Percentiles rank a stretch among this genome's conserved stretches.
Evolutionary conservation across 2,113 vertebrate genomes (phyloP).

Genomic region (Nasalis larvatus): DNA sequence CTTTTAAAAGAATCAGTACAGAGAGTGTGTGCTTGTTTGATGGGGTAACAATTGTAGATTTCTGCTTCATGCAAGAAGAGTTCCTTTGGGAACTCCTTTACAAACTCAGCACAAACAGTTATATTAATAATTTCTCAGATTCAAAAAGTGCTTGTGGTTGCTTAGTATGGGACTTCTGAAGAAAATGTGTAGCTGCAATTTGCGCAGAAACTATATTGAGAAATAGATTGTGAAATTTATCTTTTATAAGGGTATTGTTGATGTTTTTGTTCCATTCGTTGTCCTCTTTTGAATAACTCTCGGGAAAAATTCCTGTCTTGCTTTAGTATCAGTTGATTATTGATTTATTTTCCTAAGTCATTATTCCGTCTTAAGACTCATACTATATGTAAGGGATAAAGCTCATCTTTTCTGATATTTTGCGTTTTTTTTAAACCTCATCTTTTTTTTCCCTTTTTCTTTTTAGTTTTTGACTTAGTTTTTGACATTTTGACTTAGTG

Average conservation of each 20-base stretch:
- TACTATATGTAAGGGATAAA: background rate
- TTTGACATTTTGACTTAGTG: slow-evolving; percentile 35
- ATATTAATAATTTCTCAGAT: background rate
- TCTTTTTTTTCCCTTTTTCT: background rate
- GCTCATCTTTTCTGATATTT: background rate
- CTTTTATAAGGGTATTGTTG: background rate
- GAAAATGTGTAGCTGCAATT: background rate
- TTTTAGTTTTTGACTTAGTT: background rate
- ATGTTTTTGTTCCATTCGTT: background rate
- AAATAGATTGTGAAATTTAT: slow-evolving; percentile 20
- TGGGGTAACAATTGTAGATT: background rate
- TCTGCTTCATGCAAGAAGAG: background rate
- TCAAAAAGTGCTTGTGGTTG: background rate
- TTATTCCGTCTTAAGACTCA: background rate
- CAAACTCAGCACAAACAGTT: background rate
- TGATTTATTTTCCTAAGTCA: background rate
- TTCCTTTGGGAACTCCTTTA: background rate
- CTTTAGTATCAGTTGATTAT: background rate
- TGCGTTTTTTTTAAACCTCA: background rate
- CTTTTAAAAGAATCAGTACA: background rate
- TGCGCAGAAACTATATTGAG: background rate
- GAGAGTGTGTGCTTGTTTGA: background rate
- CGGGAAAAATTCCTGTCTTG: background rate
- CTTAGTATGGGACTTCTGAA: background rate
- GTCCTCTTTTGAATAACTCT: background rate